phyloP scores from a whole-genome alignment of 2,888 invertebrate species.

The Coelogynopora nodosa region DNA sequence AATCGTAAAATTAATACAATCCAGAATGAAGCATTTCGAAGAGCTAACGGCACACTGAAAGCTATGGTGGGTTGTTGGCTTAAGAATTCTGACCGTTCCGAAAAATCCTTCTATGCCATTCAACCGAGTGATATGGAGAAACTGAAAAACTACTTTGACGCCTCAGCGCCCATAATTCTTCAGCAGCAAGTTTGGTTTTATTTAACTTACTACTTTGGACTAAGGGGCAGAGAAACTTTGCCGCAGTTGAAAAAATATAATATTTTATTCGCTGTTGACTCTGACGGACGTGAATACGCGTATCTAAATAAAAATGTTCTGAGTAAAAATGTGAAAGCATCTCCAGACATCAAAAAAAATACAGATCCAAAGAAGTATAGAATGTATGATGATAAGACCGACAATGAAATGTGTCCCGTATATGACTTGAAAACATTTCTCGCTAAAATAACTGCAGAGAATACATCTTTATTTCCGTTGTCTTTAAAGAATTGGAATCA shows the following conservation, averaged over 20 bases:
- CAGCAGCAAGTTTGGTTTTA: conserved; percentile 35
- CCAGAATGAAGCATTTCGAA: conserved; percentile 32
- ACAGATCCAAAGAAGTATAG: conserved; percentile 30
- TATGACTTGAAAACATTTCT: not conserved
- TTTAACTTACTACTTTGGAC: conserved; percentile 33
- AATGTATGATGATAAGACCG: conserved; percentile 29
- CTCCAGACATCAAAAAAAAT: conserved; percentile 33
- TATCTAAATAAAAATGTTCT: not conserved
- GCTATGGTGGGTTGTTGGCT: conserved; percentile 34
- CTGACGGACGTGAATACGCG: conserved; percentile 32
- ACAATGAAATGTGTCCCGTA: conserved; percentile 33
- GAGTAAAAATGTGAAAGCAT: conserved; percentile 29
- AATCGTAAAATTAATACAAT: conserved; percentile 25
- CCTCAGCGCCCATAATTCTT: conserved; percentile 26
- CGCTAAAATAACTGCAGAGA: conserved; percentile 5
- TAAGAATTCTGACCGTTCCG: conserved; percentile 35
- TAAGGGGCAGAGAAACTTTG: conserved; percentile 33
- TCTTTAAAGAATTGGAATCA: not conserved
- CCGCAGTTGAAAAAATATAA: conserved; percentile 33
- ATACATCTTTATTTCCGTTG: conserved; percentile 6
- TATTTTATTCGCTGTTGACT: conserved; percentile 29
- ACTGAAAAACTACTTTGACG: not conserved
- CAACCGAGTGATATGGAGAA: conserved; percentile 36
- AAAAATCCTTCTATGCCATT: conserved; percentile 19
- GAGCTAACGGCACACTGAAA: conserved; percentile 26